These are phyloP conservation scores for Aythya baeri DNA, from an alignment of 2,113 vertebrate species.

Conservation along the genomic window DNA sequence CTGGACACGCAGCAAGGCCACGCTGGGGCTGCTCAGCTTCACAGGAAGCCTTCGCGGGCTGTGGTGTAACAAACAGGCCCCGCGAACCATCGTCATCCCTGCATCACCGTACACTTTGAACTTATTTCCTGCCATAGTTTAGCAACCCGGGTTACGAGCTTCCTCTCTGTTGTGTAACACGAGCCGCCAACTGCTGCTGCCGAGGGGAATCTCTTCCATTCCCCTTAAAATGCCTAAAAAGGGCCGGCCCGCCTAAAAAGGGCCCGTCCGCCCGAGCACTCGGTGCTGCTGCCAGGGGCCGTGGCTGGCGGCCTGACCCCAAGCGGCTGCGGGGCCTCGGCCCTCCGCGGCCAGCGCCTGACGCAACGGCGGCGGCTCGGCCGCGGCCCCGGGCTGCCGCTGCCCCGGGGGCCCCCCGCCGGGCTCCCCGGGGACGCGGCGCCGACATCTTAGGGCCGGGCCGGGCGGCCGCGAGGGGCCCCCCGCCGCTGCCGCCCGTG, in stretches of 20 bases:
- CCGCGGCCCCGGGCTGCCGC: neutral
- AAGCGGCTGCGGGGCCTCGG: no score
- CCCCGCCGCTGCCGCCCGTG: no score
- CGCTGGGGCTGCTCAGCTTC: neutral
- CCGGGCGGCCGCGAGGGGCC: neutral
- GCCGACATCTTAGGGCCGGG: neutral
- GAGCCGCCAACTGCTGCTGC: neutral
- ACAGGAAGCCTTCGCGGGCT: neutral
- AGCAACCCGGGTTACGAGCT: neutral
- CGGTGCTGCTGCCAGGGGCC: accelerated
- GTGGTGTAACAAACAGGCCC: neutral
- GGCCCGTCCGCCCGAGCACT: neutral
- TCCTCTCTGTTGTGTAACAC: neutral
- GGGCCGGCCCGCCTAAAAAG: neutral
- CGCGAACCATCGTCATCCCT: neutral
- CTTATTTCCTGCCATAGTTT: conserved; percentile 11
- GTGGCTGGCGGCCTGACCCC: neutral
- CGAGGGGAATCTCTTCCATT: neutral
- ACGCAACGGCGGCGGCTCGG: neutral
- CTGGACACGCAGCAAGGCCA: neutral
- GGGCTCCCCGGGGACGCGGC: neutral
- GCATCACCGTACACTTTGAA: neutral
- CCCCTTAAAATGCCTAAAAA: neutral
- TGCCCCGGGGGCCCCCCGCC: neutral
- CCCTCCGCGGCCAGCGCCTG: neutral